These are phyloP conservation scores for Tetragonula clypearis DNA, from an alignment of 1,140 invertebrate species.

Conservation along the genomic window DNA sequence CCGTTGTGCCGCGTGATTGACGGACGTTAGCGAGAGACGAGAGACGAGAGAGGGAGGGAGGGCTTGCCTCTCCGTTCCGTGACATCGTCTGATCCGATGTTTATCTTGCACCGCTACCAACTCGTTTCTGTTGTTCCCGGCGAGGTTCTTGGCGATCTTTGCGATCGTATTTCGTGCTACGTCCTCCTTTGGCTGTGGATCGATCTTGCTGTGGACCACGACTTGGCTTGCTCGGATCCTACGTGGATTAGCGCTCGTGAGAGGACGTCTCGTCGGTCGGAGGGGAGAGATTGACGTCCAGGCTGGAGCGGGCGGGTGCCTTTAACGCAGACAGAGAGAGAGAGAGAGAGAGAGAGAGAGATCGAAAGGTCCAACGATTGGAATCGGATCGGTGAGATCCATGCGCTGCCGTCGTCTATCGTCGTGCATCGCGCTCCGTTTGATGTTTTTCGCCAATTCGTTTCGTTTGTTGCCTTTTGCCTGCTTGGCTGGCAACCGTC, in stretches of 20 bases:
- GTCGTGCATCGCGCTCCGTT: conserved; percentile 43
- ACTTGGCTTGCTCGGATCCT: too few species aligned
- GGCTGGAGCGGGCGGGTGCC: neutral
- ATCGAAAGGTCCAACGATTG: conserved; percentile 38
- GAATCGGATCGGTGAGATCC: conserved; percentile 43
- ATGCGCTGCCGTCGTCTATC: conserved; percentile 45
- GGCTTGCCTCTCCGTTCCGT: conserved; percentile 47
- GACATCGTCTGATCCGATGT: conserved; percentile 62
- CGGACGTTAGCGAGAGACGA: conserved; percentile 55
- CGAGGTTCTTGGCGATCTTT: conserved; percentile 36
- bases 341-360: conserved; percentile 17
- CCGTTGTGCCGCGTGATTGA: conserved; percentile 59
- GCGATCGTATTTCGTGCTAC: conserved; percentile 61
- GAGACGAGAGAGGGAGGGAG: neutral
- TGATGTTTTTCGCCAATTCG: conserved; percentile 22
- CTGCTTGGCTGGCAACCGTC: neutral
- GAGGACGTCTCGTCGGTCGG: neutral
- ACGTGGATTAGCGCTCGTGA: conserved; percentile 37
- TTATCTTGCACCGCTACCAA: conserved; percentile 61
- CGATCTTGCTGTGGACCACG: neutral
- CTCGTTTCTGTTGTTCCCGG: conserved; percentile 52
- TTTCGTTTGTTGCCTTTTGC: neutral
- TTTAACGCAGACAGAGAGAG: conserved; percentile 16
- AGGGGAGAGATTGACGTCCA: conserved; percentile 47
- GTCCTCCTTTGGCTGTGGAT: conserved; percentile 1